These are phyloP conservation scores for Drosophila histrio DNA, from an alignment of 2,888 invertebrate species.

Conservation along the genomic window DNA sequence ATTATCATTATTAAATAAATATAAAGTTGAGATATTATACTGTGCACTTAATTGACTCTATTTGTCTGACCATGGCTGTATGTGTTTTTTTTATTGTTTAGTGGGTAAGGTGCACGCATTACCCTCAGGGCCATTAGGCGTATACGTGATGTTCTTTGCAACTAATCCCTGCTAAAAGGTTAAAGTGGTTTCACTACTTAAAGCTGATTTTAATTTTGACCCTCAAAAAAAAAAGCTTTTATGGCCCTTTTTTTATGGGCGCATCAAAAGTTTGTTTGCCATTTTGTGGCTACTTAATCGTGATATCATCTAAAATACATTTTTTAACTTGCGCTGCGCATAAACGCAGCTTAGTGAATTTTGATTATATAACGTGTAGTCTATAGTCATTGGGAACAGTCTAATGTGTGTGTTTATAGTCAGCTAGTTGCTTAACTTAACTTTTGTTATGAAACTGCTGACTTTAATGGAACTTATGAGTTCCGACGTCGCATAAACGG, in stretches of 20 bases:
- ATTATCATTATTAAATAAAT: background rate
- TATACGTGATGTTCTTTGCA: conserved; percentile 65
- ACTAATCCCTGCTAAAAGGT: conserved; percentile 20
- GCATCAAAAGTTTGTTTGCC: background rate
- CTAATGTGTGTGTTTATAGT: background rate
- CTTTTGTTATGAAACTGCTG: no score
- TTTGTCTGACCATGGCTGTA: background rate
- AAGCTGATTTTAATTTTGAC: conserved; percentile 41
- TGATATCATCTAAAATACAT: background rate
- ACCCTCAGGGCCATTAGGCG: conserved; percentile 64
- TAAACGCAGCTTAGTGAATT: conserved; percentile 16
- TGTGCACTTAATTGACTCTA: conserved; percentile 36
- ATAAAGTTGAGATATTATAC: no score
- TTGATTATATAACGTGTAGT: no score
- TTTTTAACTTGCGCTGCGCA: conserved; percentile 13
- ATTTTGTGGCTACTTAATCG: conserved; percentile 1
- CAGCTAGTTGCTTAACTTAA: background rate
- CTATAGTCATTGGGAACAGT: no score
- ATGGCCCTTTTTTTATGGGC: conserved; percentile 2
- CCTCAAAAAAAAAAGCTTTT: conserved; percentile 15
- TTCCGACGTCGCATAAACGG: background rate
- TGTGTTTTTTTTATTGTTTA: background rate
- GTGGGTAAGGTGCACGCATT: background rate
- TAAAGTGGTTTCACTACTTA: conserved; percentile 32
- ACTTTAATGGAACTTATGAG: background rate